Conservation (phyloP, 2,888 invertebrate genomes). For the Lasioglossum marginatum region DNA sequence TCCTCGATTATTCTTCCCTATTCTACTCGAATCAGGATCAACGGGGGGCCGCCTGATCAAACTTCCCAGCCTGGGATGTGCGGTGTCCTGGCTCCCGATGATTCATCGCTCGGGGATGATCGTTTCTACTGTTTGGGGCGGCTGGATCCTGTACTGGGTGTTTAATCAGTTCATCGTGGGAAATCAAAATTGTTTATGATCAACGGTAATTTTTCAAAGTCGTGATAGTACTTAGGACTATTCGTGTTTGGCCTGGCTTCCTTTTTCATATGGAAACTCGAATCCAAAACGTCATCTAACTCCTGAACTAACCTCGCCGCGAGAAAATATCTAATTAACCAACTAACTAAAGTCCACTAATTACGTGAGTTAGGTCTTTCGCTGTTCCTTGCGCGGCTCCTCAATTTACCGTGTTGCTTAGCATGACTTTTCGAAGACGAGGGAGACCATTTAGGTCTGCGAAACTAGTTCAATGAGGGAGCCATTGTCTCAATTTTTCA, state of each 20-base stretch:
- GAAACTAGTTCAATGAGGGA: neutral
- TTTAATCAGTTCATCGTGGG: too few relatives aligned
- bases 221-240: too few relatives aligned
- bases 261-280: neutral
- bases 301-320: neutral
- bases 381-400: neutral
- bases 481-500: neutral
- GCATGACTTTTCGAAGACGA: neutral
- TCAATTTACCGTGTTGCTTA: neutral
- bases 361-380: neutral
- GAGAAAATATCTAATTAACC: slow-evolving; percentile 6
- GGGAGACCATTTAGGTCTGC: neutral
- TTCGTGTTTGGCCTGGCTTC: too few relatives aligned
- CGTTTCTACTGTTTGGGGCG: neutral
- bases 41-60: neutral
- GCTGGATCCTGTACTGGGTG: neutral
- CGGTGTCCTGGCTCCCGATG: neutral
- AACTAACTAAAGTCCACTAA: slow-evolving; percentile 3
- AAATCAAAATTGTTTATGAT: too few relatives aligned
- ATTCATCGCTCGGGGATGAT: neutral
- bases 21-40: neutral
- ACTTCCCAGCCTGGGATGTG: neutral
- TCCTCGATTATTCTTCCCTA: slow-evolving; percentile 26
- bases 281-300: neutral
- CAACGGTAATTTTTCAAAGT: too few relatives aligned